Conservation (phyloP, 2,113 vertebrate genomes). For the Microcebus ravelobensis region DNA sequence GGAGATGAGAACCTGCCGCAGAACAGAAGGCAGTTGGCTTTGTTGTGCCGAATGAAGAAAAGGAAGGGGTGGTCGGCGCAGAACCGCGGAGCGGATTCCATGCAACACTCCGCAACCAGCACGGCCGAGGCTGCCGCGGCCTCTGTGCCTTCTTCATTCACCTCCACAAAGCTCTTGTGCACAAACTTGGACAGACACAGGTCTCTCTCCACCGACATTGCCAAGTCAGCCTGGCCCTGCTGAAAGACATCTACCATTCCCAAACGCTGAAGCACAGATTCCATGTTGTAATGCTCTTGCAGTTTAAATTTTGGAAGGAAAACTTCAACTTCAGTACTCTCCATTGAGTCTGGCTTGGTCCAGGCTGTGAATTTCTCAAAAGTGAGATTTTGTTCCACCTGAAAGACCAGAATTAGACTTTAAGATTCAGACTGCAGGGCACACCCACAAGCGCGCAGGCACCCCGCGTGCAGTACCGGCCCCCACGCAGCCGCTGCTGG, state of each 20-base stretch:
- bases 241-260: slow-evolving; percentile 90
- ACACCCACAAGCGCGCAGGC: accelerated
- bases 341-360: slow-evolving; percentile 87
- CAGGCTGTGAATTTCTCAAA: slow-evolving; percentile 88
- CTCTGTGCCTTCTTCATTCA: slow-evolving; percentile 94
- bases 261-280: slow-evolving; percentile 83
- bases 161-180: slow-evolving; percentile 93
- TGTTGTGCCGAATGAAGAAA: slow-evolving; percentile 87
- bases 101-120: slow-evolving; percentile 69
- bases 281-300: slow-evolving; percentile 87
- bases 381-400: slow-evolving; percentile 89
- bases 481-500: too few species aligned
- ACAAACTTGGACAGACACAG: slow-evolving; percentile 89
- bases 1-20: slow-evolving; percentile 85
- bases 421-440: neutral
- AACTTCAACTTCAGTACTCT: slow-evolving; percentile 78
- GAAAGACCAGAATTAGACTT: neutral
- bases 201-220: slow-evolving; percentile 83
- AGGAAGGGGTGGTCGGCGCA: slow-evolving; percentile 86
- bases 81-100: neutral
- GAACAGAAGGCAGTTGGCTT: slow-evolving; percentile 81
- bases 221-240: slow-evolving; percentile 78
- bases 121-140: slow-evolving; percentile 87
- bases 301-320: slow-evolving; percentile 91
- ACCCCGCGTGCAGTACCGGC: too few species aligned